A percentile compares a stretch with the other conserved stretches of the same genome.
phyloP scores from a whole-genome alignment of 1,140 invertebrate species.

The Calliopsis andreniformis region DNA sequence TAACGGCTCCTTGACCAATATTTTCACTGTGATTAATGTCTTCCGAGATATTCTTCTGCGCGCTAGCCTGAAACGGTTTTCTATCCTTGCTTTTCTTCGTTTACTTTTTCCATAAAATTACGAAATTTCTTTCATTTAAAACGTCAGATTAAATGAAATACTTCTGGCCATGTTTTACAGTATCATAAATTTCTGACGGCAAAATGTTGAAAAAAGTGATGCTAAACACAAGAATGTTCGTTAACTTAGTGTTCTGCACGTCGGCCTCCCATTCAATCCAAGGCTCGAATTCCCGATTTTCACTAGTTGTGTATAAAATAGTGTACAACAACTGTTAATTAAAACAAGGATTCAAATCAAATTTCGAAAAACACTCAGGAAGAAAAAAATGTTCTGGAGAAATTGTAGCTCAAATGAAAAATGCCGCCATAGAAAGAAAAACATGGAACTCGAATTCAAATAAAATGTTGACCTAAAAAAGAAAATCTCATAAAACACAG shows the following conservation, averaged over 20 bases:
- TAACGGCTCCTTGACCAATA: conserved; percentile 47
- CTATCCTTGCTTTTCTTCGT: neutral
- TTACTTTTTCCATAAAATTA: neutral
- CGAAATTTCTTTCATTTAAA: neutral
- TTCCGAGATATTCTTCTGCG: conserved; percentile 19
- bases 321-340: too few relatives aligned
- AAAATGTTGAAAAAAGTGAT: too few relatives aligned
- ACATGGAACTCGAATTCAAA: neutral
- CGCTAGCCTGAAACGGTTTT: neutral
- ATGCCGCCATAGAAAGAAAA: neutral
- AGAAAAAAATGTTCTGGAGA: too few relatives aligned
- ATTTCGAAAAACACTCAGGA: too few relatives aligned
- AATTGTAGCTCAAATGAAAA: neutral
- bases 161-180: too few relatives aligned
- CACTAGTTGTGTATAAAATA: too few relatives aligned
- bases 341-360: too few relatives aligned
- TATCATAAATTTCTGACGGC: too few relatives aligned
- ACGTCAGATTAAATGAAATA: neutral
- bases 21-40: conserved; percentile 46
- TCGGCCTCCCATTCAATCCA: too few relatives aligned
- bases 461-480: neutral
- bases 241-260: too few relatives aligned
- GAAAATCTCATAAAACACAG: neutral
- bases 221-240: too few relatives aligned
- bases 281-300: too few relatives aligned